These are phyloP conservation scores for Crax fasciolata DNA, from an alignment of 2,797 vertebrate genomes.

Conservation along the genomic window DNA sequence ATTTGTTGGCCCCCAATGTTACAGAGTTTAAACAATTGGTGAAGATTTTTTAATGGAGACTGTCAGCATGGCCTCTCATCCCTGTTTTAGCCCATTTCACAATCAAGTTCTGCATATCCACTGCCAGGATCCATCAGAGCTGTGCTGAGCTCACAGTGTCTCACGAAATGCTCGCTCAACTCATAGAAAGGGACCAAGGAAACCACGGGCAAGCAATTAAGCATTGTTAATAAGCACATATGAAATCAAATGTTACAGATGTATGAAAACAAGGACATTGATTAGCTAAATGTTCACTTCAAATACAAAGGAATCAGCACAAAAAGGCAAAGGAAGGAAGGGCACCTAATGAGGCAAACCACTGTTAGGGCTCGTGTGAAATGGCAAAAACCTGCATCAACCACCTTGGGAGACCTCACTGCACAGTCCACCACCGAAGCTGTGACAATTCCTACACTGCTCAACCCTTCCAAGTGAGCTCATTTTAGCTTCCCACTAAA, in stretches of 20 bases:
- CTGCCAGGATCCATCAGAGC: background rate
- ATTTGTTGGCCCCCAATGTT: background rate
- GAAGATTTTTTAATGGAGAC: background rate
- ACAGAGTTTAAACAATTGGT: conserved; percentile 24
- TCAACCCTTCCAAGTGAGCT: background rate
- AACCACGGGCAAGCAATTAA: background rate
- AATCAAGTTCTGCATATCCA: background rate
- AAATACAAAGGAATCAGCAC: background rate
- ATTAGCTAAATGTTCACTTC: background rate
- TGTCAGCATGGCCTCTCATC: background rate
- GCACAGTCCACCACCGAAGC: background rate
- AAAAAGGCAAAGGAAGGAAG: background rate
- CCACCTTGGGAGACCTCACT: background rate
- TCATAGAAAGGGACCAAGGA: background rate
- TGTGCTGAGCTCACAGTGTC: background rate
- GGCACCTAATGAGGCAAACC: background rate
- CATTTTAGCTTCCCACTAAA: background rate
- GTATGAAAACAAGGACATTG: background rate
- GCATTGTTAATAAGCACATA: conserved; percentile 23
- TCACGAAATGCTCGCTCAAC: background rate
- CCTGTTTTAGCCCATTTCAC: background rate
- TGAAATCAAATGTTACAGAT: background rate
- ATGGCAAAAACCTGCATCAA: background rate
- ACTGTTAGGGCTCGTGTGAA: background rate
- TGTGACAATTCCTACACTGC: background rate